phyloP scores from a whole-genome alignment of 2,888 invertebrate species.

The Thereva unica region DNA sequence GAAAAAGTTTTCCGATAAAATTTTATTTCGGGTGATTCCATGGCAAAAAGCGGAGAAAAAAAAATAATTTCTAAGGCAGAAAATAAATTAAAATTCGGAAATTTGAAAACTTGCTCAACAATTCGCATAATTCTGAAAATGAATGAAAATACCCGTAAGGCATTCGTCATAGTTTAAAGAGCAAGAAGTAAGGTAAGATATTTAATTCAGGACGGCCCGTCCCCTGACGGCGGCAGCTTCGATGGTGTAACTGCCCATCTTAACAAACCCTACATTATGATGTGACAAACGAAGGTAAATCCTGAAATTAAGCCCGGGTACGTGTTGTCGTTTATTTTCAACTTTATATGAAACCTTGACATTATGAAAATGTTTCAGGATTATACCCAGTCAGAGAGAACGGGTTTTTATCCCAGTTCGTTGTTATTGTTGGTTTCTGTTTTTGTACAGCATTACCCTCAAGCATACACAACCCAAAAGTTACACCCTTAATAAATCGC shows the following conservation, averaged over 20 bases:
- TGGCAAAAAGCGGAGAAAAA: too few species aligned
- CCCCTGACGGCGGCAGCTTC: too few species aligned
- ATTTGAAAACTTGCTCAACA: too few species aligned
- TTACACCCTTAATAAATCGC: constrained; percentile 29
- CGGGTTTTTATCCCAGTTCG: not conserved
- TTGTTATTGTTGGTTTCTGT: constrained; percentile 12
- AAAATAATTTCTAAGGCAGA: too few species aligned
- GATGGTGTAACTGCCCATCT: constrained; percentile 4
- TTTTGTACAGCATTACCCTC: constrained; percentile 1
- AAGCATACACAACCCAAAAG: not conserved
- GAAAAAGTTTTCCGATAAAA: too few species aligned
- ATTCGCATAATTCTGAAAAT: too few species aligned
- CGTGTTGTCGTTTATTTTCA: constrained; percentile 20
- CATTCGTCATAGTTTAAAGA: too few species aligned
- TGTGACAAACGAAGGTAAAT: constrained; percentile 15
- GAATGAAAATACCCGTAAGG: too few species aligned
- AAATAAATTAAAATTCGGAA: too few species aligned
- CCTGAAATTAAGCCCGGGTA: constrained; percentile 18
- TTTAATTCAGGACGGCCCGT: too few species aligned
- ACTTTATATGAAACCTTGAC: constrained; percentile 13
- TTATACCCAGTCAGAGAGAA: constrained; percentile 10
- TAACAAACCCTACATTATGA: constrained; percentile 7
- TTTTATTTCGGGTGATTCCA: too few species aligned
- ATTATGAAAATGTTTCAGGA: constrained; percentile 19
- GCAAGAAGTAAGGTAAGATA: too few species aligned